These are phyloP conservation scores for Nothoprocta pentlandii DNA, from an alignment of 2,113 vertebrate species.

Conservation along the genomic window DNA sequence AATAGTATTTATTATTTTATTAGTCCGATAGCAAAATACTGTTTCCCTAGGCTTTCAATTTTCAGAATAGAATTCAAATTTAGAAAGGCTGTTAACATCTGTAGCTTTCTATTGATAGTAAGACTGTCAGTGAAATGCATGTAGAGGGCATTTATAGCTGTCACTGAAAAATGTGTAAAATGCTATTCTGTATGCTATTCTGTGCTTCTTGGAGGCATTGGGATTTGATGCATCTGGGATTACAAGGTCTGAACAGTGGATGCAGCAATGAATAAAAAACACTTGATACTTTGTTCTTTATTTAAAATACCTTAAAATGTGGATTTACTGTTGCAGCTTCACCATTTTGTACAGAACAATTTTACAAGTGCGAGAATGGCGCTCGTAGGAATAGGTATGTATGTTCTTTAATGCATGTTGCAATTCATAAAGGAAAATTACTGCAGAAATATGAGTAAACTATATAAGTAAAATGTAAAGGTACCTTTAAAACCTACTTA, in stretches of 20 bases:
- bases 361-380: conserved; percentile 92
- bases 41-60: not conserved
- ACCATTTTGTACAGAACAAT: conserved; percentile 87
- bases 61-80: not conserved
- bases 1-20: not conserved
- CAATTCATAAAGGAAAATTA: not conserved
- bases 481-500: not conserved
- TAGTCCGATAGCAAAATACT: not conserved
- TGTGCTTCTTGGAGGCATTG: not conserved
- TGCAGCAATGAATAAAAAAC: not conserved
- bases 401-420: not conserved
- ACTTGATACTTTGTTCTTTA: not conserved
- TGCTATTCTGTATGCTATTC: not conserved
- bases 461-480: not conserved
- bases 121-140: not conserved
- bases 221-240: not conserved
- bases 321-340: conserved; percentile 81
- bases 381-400: conserved; percentile 91
- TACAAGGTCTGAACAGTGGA: not conserved
- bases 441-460: not conserved
- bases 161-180: not conserved
- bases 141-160: not conserved
- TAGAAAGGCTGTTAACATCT: not conserved
- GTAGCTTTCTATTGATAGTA: not conserved
- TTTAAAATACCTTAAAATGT: conserved; percentile 10